Conservation (phyloP, 2,888 invertebrate species). For the Lycocerus yunnanus region DNA sequence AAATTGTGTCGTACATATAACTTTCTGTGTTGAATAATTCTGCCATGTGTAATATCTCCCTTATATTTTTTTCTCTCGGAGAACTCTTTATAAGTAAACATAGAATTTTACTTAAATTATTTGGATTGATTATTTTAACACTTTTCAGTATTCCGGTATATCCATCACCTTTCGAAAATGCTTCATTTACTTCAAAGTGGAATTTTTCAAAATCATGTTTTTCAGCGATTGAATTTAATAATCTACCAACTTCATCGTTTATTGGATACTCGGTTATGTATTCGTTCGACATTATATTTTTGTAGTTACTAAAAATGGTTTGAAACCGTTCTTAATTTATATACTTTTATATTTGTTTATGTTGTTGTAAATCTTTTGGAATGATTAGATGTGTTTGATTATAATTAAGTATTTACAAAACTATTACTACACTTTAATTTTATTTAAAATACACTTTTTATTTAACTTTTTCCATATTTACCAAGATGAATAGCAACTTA, state of each 20-base stretch:
- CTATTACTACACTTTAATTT: too few species aligned
- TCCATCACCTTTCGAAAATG: not conserved
- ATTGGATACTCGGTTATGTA: too few species aligned
- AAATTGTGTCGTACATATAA: constrained; percentile 28
- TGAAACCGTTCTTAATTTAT: too few species aligned
- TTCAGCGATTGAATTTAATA: not conserved
- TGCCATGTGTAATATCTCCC: constrained; percentile 23
- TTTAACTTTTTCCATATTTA: too few species aligned
- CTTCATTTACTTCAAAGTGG: not conserved
- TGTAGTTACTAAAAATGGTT: too few species aligned
- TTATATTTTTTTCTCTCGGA: not conserved
- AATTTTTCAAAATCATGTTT: not conserved
- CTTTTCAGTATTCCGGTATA: not conserved
- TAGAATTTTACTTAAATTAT: not conserved
- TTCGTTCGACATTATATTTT: too few species aligned
- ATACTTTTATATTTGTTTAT: too few species aligned
- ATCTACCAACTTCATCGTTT: not conserved
- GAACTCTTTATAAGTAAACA: constrained; percentile 15
- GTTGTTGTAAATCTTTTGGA: too few species aligned
- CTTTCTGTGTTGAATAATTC: constrained; percentile 7
- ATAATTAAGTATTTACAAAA: too few species aligned
- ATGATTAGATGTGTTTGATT: too few species aligned
- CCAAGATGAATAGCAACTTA: too few species aligned
- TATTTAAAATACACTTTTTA: too few species aligned
- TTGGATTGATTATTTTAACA: not conserved